Evolutionary conservation across 2,888 invertebrate species (phyloP).

Genomic region (Torymus texanus): DNA sequence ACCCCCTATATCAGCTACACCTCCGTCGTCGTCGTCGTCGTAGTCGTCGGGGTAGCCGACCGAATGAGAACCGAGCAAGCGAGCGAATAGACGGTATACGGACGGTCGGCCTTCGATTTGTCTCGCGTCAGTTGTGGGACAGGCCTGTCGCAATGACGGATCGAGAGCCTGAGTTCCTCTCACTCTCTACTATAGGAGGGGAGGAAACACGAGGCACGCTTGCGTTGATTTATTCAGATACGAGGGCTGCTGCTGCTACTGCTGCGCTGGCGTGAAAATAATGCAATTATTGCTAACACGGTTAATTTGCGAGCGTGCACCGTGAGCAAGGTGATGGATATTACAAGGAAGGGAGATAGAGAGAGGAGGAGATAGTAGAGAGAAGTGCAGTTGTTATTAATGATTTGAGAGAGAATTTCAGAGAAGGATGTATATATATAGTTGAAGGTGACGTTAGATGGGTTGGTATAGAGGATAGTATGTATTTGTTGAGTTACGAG

Average conservation of each 20-base stretch:
- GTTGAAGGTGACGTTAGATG: too few relatives aligned
- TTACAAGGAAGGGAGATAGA: too few relatives aligned
- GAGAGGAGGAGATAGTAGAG: too few relatives aligned
- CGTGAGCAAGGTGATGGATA: too few relatives aligned
- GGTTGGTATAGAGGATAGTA: too few relatives aligned
- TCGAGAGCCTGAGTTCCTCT: slow-evolving; percentile 6
- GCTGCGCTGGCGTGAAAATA: not conserved
- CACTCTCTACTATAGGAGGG: not conserved
- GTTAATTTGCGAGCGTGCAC: not conserved
- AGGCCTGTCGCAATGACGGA: slow-evolving; percentile 50
- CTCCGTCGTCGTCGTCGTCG: too few relatives aligned
- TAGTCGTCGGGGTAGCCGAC: too few relatives aligned
- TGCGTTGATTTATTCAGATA: slow-evolving; percentile 27
- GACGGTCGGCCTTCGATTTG: slow-evolving; percentile 40
- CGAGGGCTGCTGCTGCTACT: not conserved
- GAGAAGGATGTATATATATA: too few relatives aligned
- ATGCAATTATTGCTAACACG: slow-evolving; percentile 10
- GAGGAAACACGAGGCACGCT: slow-evolving; percentile 1
- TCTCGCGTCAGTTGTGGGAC: slow-evolving; percentile 49
- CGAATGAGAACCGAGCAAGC: not conserved
- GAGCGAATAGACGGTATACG: not conserved
- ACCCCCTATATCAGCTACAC: too few relatives aligned
- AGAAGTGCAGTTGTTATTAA: too few relatives aligned
- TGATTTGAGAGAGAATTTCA: too few relatives aligned
- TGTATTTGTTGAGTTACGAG: too few relatives aligned